Percentiles rank a stretch among this genome's conserved stretches.
Evolutionary conservation across 2,113 vertebrate species (phyloP).

Genomic region (Meleagris gallopavo): DNA sequence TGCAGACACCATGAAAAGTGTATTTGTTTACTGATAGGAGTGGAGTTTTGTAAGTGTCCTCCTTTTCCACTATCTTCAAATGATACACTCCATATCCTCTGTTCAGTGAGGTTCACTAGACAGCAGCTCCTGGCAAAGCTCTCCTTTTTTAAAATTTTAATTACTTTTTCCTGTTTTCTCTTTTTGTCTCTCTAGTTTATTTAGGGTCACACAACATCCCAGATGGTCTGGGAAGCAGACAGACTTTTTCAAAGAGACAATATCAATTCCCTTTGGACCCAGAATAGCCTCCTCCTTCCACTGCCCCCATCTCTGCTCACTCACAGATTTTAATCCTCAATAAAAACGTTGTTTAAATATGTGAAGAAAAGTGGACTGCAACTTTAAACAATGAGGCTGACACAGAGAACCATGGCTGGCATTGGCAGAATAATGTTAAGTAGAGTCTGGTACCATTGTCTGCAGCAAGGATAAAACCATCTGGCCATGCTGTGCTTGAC

Average conservation of each 20-base stretch:
- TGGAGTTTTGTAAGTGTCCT: background rate
- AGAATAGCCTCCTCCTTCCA: conserved; percentile 71
- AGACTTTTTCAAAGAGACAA: conserved; percentile 71
- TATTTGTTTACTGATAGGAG: background rate
- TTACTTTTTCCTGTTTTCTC: conserved; percentile 11
- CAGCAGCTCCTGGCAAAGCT: conserved; percentile 18
- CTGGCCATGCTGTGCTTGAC: conserved; percentile 74
- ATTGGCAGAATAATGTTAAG: conserved; percentile 45
- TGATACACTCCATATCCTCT: background rate
- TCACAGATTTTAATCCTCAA: conserved; percentile 70
- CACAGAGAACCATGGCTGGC: conserved; percentile 29
- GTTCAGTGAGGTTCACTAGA: background rate
- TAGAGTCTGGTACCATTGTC: conserved; percentile 60
- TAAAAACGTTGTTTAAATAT: conserved; percentile 55
- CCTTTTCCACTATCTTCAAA: background rate
- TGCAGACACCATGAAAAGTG: background rate
- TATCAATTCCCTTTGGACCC: conserved; percentile 69
- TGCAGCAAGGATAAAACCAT: conserved; percentile 63
- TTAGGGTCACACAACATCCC: conserved; percentile 48
- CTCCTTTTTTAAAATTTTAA: conserved; percentile 36
- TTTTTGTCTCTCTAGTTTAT: conserved; percentile 62
- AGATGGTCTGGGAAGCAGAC: conserved; percentile 77
- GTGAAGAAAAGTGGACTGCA: conserved; percentile 57
- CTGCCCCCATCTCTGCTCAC: background rate
- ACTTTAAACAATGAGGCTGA: conserved; percentile 59